Evolutionary conservation across 1,140 invertebrate species (phyloP).

Genomic region (Paracyclopina nana): DNA sequence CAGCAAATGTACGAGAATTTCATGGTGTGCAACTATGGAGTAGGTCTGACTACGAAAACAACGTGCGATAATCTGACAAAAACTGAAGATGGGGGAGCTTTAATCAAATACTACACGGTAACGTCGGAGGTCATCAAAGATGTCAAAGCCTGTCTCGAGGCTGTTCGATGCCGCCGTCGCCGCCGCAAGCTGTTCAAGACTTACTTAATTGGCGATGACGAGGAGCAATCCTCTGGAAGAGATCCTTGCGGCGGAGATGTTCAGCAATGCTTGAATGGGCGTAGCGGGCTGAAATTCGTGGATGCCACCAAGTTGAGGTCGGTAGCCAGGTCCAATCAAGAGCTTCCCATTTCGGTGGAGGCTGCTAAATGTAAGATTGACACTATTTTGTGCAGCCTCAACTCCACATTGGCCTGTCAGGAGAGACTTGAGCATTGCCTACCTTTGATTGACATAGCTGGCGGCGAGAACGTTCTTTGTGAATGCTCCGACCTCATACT

Average conservation of each 20-base stretch:
- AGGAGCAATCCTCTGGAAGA: background rate
- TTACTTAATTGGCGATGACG: too few species aligned
- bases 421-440: background rate
- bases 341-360: background rate
- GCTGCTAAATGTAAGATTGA: background rate
- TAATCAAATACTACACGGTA: background rate
- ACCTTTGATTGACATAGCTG: background rate
- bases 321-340: background rate
- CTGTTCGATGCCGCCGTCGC: background rate
- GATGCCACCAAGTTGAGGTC: background rate
- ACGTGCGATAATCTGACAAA: background rate
- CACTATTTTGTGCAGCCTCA: background rate
- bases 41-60: background rate
- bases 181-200: too few species aligned
- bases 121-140: background rate
- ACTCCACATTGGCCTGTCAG: background rate
- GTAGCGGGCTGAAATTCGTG: background rate
- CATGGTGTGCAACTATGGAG: background rate
- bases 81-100: background rate
- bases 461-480: background rate
- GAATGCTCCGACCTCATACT: background rate
- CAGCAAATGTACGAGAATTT: background rate
- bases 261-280: background rate
- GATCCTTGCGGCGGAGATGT: background rate
- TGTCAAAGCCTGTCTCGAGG: background rate